Percentiles rank a stretch among this genome's conserved stretches.
phyloP scores from a whole-genome alignment of 2,113 vertebrate genomes.

The Coryphaenoides rupestris region DNA sequence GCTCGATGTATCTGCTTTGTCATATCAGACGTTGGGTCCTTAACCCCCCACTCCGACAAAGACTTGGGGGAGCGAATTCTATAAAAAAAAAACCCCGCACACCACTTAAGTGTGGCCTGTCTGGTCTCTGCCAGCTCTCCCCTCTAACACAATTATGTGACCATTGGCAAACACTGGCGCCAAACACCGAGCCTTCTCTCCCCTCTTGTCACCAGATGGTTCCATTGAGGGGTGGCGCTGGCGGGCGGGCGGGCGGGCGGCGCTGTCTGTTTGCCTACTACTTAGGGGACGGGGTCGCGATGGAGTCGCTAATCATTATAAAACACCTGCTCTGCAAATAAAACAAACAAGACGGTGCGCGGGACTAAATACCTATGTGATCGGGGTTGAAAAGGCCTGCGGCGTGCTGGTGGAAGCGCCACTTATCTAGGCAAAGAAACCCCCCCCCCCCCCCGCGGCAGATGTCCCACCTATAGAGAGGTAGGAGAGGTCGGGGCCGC shows the following conservation, averaged over 20 bases:
- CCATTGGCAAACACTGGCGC: constrained; percentile 67
- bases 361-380: constrained; percentile 72
- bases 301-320: constrained; percentile 71
- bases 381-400: constrained; percentile 65
- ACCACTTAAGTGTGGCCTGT: constrained; percentile 50
- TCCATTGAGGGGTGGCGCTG: constrained; percentile 69
- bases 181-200: constrained; percentile 63
- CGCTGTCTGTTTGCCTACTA: constrained; percentile 72
- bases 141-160: constrained; percentile 63
- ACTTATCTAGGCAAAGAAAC: constrained; percentile 58
- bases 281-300: constrained; percentile 63
- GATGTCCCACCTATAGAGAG: constrained; percentile 68
- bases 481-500: constrained; percentile 58
- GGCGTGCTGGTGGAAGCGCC: constrained; percentile 32
- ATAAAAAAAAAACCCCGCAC: constrained; percentile 25
- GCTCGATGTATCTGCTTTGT: no score
- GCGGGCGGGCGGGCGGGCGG: constrained; percentile 48
- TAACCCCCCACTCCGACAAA: constrained; percentile 39
- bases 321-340: constrained; percentile 80
- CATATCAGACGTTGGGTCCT: no score
- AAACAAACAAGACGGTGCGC: constrained; percentile 72
- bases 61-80: constrained; percentile 49
- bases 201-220: constrained; percentile 73
- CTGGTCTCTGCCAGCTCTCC: constrained; percentile 58
- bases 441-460: no score